Evolutionary conservation across 2,797 vertebrate species (phyloP).

Genomic region (Distichodus sexfasciatus): DNA sequence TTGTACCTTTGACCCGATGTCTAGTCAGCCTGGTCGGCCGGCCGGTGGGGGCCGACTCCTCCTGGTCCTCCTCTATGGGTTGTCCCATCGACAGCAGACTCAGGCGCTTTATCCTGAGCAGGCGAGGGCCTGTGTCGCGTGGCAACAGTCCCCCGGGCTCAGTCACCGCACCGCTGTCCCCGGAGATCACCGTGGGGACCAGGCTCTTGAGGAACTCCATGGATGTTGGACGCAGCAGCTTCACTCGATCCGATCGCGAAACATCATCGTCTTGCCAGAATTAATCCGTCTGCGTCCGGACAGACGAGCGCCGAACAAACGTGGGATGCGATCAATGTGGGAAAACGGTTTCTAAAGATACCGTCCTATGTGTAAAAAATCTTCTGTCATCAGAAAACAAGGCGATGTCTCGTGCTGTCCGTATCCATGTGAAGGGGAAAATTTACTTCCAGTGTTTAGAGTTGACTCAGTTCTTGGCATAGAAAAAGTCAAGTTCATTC

Average conservation of each 20-base stretch:
- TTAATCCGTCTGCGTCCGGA: neutral
- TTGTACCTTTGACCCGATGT: slow-evolving; percentile 70
- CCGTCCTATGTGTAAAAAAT: no score
- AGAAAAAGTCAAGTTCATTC: no score
- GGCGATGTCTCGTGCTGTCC: no score
- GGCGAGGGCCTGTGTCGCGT: slow-evolving; percentile 77
- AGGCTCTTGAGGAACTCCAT: slow-evolving; percentile 96
- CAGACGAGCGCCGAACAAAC: neutral
- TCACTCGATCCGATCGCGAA: slow-evolving; percentile 21
- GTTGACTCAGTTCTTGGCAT: no score
- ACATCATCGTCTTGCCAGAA: slow-evolving; percentile 41
- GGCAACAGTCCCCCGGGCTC: slow-evolving; percentile 64
- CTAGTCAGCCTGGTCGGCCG: slow-evolving; percentile 53
- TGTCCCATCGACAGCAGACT: slow-evolving; percentile 79
- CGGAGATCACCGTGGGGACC: slow-evolving; percentile 77
- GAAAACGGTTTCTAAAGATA: no score
- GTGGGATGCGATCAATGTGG: neutral
- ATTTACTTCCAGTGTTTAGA: no score
- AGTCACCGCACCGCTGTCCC: slow-evolving; percentile 66
- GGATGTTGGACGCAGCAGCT: slow-evolving; percentile 30
- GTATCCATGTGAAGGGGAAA: no score
- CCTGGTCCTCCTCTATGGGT: slow-evolving; percentile 72
- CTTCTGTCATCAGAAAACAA: no score
- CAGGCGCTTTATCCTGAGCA: slow-evolving; percentile 85
- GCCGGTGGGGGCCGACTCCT: slow-evolving; percentile 27